phyloP scores from a whole-genome alignment of 23 tunicate genomes.

The Trididemnum miniatum region DNA sequence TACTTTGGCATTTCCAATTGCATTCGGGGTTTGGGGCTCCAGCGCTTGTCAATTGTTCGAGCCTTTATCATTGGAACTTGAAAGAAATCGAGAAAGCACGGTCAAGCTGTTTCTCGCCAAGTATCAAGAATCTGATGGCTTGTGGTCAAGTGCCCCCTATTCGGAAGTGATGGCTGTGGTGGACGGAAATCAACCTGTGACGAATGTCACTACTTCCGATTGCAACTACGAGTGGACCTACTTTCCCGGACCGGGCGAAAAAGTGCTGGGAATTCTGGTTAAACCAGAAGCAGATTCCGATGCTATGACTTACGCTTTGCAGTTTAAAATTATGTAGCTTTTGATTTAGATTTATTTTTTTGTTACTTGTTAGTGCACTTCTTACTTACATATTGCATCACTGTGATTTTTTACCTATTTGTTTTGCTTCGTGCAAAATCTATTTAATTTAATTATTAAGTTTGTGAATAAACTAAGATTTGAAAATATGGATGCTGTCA shows the following conservation, averaged over 20 bases:
- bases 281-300: constrained; percentile 22
- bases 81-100: constrained; percentile 10
- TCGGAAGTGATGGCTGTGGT: constrained; percentile 39
- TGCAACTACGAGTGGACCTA: constrained; percentile 59
- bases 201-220: not conserved
- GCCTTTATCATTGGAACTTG: constrained; percentile 24
- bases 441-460: no score
- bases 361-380: no score
- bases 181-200: constrained; percentile 27
- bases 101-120: constrained; percentile 30
- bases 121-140: not conserved
- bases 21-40: constrained; percentile 38
- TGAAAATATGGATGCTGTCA: no score
- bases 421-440: no score
- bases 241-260: constrained; percentile 65
- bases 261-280: constrained; percentile 37
- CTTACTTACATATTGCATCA: not conserved
- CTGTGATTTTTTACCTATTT: not conserved
- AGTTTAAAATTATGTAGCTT: constrained; percentile 28
- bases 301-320: constrained; percentile 44
- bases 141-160: constrained; percentile 1
- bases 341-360: not conserved
- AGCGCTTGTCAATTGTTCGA: constrained; percentile 30
- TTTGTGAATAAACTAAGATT: no score
- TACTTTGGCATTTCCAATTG: constrained; percentile 6